Percentiles rank a stretch among this genome's conserved stretches.
These are phyloP conservation scores for Bellardia pandia DNA, from an alignment of 2,888 invertebrate species.

Conservation along the genomic window DNA sequence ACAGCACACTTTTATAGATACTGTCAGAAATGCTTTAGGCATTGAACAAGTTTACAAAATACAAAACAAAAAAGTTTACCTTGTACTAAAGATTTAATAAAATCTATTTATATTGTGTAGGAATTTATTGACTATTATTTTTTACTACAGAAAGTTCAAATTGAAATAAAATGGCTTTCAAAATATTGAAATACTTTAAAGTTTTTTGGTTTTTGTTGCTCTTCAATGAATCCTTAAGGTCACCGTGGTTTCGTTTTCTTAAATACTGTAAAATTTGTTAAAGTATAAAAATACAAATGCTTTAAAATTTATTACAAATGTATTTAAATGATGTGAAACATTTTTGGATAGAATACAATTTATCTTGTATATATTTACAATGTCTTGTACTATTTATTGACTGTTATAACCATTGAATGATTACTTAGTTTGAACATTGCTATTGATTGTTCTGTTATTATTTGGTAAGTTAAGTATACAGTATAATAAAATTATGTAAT, in stretches of 20 bases:
- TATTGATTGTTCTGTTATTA: no score
- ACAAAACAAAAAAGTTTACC: background rate
- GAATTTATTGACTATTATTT: conserved; percentile 2
- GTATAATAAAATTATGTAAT: no score
- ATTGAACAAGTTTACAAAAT: conserved; percentile 18
- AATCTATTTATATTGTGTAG: conserved; percentile 14
- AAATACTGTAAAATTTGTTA: background rate
- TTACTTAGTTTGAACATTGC: no score
- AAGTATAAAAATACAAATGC: no score
- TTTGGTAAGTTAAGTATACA: no score
- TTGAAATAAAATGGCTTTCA: conserved; percentile 1
- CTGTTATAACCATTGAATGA: no score
- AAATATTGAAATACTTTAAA: background rate
- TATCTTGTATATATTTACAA: no score
- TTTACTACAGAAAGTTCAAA: conserved; percentile 13
- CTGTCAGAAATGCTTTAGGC: background rate
- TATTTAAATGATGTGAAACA: no score
- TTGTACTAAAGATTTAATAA: conserved; percentile 36
- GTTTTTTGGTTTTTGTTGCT: background rate
- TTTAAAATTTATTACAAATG: no score
- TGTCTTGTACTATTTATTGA: no score
- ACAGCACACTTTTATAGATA: background rate
- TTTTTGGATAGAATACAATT: no score
- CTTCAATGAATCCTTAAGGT: background rate
- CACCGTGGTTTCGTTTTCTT: background rate